Evolutionary conservation across 2,797 vertebrate genomes (phyloP), one percentile per base, ranked within the genome.

Genomic region (Arnoldichthys spilopterus): DNA sequence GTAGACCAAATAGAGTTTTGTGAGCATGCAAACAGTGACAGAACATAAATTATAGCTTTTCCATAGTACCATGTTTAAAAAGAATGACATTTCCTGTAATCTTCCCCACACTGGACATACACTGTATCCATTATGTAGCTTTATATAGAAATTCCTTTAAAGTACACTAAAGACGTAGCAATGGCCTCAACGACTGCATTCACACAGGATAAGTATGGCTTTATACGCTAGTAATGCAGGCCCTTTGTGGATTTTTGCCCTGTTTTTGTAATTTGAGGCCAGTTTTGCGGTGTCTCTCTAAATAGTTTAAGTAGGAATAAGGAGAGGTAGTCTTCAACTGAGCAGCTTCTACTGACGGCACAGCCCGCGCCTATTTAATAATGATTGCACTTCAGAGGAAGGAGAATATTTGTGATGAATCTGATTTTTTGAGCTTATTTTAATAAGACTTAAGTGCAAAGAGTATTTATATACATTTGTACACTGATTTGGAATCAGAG

Each of bases 391-490:
- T 82, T 83, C 67, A 77, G 79, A 76, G 75, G 68, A 70, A 78
- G 49, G 59, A 78, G 40, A 79, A 37, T 66, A 59, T 45, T 58
- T 51, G 40, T 56, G 61, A 72, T 79, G 68, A 70, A 71, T 51
- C 8, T 24, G 51, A 34, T 58, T 58, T 73, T 68, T 58, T 59
- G 32, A 74, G 77, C 69, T 76, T 61, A 53, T 71, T 83, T 82
- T 77, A 61, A 76, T 78, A 82, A 74, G 78, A 79, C 61, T 37
- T 78, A 74, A 75, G 83, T 84, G 74, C 78, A 78, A 76, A 62
- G 80, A 81, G 66, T 83, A 85, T 87, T 85, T 88, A 85, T 87
- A 85, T 73, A 77, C 59, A 72, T 83, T 83, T 82, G 79, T 83
- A 83, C 84, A 84, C 74, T 62, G 74, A 85, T 83, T 79, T 86